A percentile compares a stretch with the other conserved stretches of the same genome.
Evolutionary conservation across 2,113 vertebrate species (phyloP).

Genomic region (Thomomys bottae): DNA sequence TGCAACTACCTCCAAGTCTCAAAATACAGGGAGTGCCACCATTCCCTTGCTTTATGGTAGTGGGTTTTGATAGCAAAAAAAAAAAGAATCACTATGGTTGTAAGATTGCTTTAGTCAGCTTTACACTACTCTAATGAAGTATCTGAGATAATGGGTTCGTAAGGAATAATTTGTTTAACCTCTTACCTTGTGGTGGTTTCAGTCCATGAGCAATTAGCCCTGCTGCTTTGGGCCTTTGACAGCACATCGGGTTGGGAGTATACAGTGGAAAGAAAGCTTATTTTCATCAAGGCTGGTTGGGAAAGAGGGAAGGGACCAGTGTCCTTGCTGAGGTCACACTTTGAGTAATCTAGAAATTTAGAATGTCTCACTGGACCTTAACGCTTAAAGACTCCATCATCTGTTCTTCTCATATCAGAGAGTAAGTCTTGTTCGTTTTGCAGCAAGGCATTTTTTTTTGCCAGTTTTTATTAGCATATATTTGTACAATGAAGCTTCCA

Average conservation of each 20-base stretch:
- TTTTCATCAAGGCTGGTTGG: neutral
- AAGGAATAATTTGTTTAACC: neutral
- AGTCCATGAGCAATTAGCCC: neutral
- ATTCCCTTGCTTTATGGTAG: neutral
- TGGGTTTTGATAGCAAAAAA: constrained; percentile 25
- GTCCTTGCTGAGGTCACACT: neutral
- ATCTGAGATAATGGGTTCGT: neutral
- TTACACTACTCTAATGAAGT: neutral
- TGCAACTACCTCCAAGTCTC: neutral
- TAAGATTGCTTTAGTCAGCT: neutral
- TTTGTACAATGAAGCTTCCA: too few relatives aligned
- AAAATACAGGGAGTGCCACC: neutral
- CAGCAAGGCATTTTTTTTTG: too few relatives aligned
- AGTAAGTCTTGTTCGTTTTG: too few relatives aligned
- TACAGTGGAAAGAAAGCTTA: too few relatives aligned
- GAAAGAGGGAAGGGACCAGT: neutral
- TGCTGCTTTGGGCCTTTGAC: neutral
- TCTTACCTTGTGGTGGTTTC: neutral
- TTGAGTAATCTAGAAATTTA: neutral
- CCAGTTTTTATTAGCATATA: too few relatives aligned
- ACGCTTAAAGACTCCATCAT: too few relatives aligned
- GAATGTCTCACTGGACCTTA: neutral
- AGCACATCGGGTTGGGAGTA: neutral
- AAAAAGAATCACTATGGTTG: neutral
- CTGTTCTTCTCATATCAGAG: too few relatives aligned